Base-by-base conservation (phyloP, 2,797 vertebrate genomes). In the Perodicticus potto region DNA sequence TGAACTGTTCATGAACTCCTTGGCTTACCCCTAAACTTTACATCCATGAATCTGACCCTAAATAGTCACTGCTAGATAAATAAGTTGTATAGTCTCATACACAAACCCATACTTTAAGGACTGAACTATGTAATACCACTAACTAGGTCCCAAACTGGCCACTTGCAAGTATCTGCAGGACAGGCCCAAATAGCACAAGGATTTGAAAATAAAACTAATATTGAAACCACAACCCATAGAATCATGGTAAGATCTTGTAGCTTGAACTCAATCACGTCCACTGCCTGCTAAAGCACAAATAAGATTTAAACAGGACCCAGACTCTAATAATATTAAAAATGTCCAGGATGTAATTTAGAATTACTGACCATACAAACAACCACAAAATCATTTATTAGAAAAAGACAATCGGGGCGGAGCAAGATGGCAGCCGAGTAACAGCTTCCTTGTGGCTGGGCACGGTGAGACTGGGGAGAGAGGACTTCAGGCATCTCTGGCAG, bases 281-380 rank as follows among this genome's bases (percentile, higher is more conserved):
- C 2, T 37, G 22, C 3, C 61, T 76, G 17, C 19, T 72, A 57
- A 84, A 45, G 59, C 20, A 85, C 7, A 37, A 20, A 76, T 0
- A 43, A 10, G 29, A 77, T 87, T 81, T 90, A 85, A 94, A 59
- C 11, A 77, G 76, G 73, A 94, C n/a, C 32, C 37, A 83, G 70
- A 22, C 3, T 32, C 69, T 69, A 6, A 63, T 61, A 69, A 77
- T 32, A 43, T 19, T 80, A 14, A 94, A 94, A 91, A 65, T 74
- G 3, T 29, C 45, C 29, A 88, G 43, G 27, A 76, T 27, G 53
- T 2, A 74, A 69, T 27, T 88, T 74, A 59, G 95, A 95, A 76
- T 12, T 80, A 72, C 22, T 86, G 37, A 87, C 37, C 11, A 32
- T 69, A 40, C 16, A 91, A 78, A 92, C 27, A 88, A 49, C 22